Evolutionary conservation across 2,113 vertebrate genomes (phyloP).

Genomic region (Gymnobelideus leadbeateri): DNA sequence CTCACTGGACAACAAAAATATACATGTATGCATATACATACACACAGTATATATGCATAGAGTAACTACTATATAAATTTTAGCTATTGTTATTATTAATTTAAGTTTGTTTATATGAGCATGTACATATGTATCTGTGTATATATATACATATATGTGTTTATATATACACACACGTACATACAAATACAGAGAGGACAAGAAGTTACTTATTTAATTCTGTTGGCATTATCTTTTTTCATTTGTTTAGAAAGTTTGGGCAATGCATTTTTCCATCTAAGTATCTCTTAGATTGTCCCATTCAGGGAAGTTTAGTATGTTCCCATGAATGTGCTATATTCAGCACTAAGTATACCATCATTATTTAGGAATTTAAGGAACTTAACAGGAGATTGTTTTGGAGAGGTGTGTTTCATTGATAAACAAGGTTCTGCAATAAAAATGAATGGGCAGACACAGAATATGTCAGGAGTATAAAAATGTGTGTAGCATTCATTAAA

Average conservation of each 20-base stretch:
- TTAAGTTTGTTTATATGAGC: background rate
- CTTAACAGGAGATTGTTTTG: slow-evolving; percentile 25
- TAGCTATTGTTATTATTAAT: background rate
- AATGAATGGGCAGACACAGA: slow-evolving; percentile 63
- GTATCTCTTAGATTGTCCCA: slow-evolving; percentile 25
- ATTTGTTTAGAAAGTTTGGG: slow-evolving; percentile 49
- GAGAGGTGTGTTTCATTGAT: slow-evolving; percentile 60
- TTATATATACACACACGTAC: background rate
- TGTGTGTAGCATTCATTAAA: slow-evolving; percentile 82
- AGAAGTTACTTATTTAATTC: slow-evolving; percentile 38
- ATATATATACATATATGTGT: no score
- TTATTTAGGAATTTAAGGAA: slow-evolving; percentile 49
- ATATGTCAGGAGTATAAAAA: slow-evolving; percentile 72
- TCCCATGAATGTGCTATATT: background rate
- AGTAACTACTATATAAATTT: background rate
- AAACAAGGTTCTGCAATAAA: slow-evolving; percentile 63
- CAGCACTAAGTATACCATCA: background rate
- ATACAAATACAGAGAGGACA: background rate
- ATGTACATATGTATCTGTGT: background rate
- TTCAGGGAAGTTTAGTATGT: slow-evolving; percentile 26
- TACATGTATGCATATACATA: background rate
- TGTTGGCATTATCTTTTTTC: slow-evolving; percentile 53
- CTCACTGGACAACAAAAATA: background rate
- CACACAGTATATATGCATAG: no score
- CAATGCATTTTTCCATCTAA: slow-evolving; percentile 10